Percentiles rank a stretch among this genome's conserved stretches.
phyloP scores from a whole-genome alignment of 2,888 invertebrate genomes.

The Xanthia togata region DNA sequence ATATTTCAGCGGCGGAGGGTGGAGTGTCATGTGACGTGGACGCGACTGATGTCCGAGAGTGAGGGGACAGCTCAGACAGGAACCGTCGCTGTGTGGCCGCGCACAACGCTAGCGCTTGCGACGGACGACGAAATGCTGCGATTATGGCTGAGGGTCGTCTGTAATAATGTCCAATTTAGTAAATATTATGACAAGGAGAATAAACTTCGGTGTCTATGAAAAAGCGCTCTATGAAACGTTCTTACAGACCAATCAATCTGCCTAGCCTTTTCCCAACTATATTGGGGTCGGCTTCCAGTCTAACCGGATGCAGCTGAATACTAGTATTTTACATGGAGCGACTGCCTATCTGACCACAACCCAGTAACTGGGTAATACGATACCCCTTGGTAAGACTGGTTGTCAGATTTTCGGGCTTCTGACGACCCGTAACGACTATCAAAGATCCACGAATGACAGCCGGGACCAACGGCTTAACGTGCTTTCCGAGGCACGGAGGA shows the following conservation, averaged over 20 bases:
- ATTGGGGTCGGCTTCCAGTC: too few species aligned
- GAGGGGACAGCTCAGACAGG: conserved; percentile 82
- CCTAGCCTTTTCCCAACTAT: too few species aligned
- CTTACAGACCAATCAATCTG: not conserved
- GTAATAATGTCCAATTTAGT: conserved; percentile 30
- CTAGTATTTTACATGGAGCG: too few species aligned
- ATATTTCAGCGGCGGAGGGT: conserved; percentile 83
- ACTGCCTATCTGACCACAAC: too few species aligned
- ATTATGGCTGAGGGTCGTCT: conserved; percentile 92
- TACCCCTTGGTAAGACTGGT: too few species aligned
- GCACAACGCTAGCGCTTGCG: conserved; percentile 90
- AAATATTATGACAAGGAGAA: not conserved
- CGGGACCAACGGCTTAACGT: too few species aligned
- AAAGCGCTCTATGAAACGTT: not conserved
- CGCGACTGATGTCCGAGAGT: conserved; percentile 83
- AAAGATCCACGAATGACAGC: too few species aligned
- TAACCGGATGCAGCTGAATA: too few species aligned
- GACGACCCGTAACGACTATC: too few species aligned
- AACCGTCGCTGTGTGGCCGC: conserved; percentile 88
- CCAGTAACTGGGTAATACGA: too few species aligned
- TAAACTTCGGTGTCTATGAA: not conserved
- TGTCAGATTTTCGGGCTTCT: too few species aligned
- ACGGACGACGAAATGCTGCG: conserved; percentile 91
- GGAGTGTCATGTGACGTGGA: conserved; percentile 83
- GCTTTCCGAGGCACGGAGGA: too few species aligned